These are phyloP conservation scores for Manduca sexta DNA, from an alignment of 1,140 invertebrate species.

Conservation along the genomic window DNA sequence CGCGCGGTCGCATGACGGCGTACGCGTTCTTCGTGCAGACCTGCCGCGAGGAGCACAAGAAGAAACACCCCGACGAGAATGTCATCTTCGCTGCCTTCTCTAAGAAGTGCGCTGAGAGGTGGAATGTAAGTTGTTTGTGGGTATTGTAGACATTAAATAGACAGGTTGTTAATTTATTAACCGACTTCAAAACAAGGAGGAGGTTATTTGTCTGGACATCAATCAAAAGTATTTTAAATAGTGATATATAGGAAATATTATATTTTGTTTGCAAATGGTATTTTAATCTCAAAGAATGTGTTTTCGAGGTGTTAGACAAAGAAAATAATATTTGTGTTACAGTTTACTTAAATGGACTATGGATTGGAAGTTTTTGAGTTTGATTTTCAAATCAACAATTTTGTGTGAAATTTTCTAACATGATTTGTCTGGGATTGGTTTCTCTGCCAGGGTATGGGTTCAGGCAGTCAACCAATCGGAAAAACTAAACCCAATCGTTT, in stretches of 20 bases:
- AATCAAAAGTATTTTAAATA: not conserved
- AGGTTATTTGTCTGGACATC: not conserved
- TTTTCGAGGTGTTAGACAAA: no score
- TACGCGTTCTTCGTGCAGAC: constrained; percentile 99
- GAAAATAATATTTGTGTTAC: no score
- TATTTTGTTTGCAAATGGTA: no score
- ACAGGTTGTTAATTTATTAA: not conserved
- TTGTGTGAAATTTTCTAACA: no score
- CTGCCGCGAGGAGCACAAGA: constrained; percentile 98
- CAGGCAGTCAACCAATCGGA: no score
- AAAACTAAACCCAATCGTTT: no score
- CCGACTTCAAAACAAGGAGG: not conserved
- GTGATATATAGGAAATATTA: not conserved
- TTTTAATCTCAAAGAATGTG: no score
- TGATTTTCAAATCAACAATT: no score
- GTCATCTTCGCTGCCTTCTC: constrained; percentile 99
- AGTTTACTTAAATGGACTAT: no score
- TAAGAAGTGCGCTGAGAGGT: constrained; percentile 98
- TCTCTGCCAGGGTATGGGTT: no score
- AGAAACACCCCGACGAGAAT: constrained; percentile 98
- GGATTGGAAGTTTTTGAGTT: no score
- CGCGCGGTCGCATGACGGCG: constrained; percentile 97
- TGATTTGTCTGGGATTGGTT: no score
- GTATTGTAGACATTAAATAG: not conserved
- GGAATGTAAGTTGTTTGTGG: constrained; percentile 89